Conservation (phyloP, 2,888 invertebrate genomes). For the Pyralis farinalis region DNA sequence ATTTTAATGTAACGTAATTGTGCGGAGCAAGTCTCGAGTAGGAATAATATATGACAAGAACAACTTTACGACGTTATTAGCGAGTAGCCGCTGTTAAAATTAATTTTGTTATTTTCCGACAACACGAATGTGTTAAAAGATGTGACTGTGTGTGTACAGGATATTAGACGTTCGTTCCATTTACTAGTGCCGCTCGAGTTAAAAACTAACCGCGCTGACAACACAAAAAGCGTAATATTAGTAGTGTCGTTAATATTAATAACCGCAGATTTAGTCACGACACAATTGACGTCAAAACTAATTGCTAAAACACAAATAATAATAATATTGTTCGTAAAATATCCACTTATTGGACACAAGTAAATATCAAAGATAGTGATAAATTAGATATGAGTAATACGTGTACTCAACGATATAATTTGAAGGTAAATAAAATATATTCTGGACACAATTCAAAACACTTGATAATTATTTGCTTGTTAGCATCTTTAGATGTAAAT, state of each 20-base stretch:
- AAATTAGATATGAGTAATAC: too few relatives aligned
- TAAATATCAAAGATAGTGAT: too few relatives aligned
- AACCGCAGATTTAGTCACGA: background rate
- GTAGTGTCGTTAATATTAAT: background rate
- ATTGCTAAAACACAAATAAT: background rate
- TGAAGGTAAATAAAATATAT: too few relatives aligned
- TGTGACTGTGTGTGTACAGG: background rate
- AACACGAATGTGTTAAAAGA: background rate
- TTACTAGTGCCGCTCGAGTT: background rate
- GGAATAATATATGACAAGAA: conserved; percentile 4
- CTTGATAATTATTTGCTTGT: too few relatives aligned
- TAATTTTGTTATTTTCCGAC: background rate
- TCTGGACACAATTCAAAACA: too few relatives aligned
- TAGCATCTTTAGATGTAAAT: too few relatives aligned
- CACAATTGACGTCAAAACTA: background rate
- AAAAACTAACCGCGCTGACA: background rate
- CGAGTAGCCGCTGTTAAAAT: background rate
- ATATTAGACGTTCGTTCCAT: background rate
- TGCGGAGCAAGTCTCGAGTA: background rate
- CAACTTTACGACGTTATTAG: conserved; percentile 6
- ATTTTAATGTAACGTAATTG: too few relatives aligned
- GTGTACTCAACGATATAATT: too few relatives aligned
- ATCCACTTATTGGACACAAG: too few relatives aligned
- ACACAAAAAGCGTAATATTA: background rate
- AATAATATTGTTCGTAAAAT: background rate